A percentile compares a stretch with the other conserved stretches of the same genome.
Conservation (phyloP, 2,888 invertebrate species). For the Leptinotarsa haldemani region DNA sequence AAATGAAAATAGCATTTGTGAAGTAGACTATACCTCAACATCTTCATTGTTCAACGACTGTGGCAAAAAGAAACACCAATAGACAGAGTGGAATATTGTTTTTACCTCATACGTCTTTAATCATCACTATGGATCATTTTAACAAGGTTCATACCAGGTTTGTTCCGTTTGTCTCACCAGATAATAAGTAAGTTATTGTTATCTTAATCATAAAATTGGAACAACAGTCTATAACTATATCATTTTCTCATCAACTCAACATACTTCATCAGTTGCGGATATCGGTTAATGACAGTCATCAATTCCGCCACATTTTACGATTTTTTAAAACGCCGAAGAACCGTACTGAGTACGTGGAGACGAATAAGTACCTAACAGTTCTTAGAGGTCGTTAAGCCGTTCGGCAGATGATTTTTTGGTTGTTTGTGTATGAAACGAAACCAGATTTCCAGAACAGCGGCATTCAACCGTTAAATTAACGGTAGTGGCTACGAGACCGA, state of each 20-base stretch:
- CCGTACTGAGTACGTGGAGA: constrained; percentile 2
- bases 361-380: constrained; percentile 15
- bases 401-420: constrained; percentile 18
- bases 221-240: not conserved
- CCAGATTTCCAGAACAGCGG: constrained; percentile 16
- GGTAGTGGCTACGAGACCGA: constrained; percentile 2
- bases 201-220: not conserved
- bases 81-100: too few relatives aligned
- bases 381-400: constrained; percentile 18
- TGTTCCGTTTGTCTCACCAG: too few relatives aligned
- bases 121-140: too few relatives aligned
- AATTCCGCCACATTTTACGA: not conserved
- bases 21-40: too few relatives aligned
- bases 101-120: too few relatives aligned
- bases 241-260: not conserved
- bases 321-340: constrained; percentile 8
- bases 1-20: too few relatives aligned
- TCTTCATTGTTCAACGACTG: too few relatives aligned
- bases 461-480: constrained; percentile 14
- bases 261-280: not conserved
- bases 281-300: not conserved
- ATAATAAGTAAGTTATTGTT: too few relatives aligned
- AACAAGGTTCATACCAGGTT: too few relatives aligned
- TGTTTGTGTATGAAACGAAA: constrained; percentile 13
- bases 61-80: too few relatives aligned